Base-by-base conservation (phyloP, 92 coral and sea anemone species). In the Heteractis magnifica region DNA sequence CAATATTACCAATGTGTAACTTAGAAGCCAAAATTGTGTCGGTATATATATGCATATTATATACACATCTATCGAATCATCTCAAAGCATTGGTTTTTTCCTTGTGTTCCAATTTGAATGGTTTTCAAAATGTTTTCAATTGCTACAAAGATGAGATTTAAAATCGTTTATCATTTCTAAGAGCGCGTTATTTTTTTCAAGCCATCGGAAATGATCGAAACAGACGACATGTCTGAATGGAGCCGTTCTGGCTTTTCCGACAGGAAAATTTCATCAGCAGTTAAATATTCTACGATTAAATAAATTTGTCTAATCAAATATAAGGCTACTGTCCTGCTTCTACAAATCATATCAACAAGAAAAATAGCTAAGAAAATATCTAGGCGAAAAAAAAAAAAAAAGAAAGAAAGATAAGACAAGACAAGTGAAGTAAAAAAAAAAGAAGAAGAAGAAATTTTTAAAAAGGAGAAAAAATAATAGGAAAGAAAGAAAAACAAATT, bases 161-260 rank as follows among this genome's bases (percentile, higher is more conserved):
- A 62, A 62, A 62, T 62, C 21, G 23, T 62, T 62, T 62, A 23
- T 62, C 6, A 21, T 26, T 20, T 23, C 12, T 23, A 68, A 21
- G 14, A 68, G 49, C 73, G 73, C 49, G 49, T 68, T 65, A 6
- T 65, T n/a, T 48, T 78, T 49, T 74, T 71, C 26, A 8, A 53
- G 44, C 58, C 77, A 49, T 68, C 65, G 83, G 83, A 79, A 79
- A 81, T 81, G 76, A 65, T 41, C 16, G 71, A 64, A 78, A 78
- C 13, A 49, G 79, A 51, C 79, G 41, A 51, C 64, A n/a, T 18
- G 79, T 55, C 59, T 49, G 64, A 76, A 51, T 76, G 79, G 79
- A 15, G 79, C 79, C 79, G 41, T 52, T 18, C 9, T 64, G 83
- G 20, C 56, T 50, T 56, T 64, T 18, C 6, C 49, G 62, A n/a